A percentile compares a stretch with the other conserved stretches of the same genome.
Conservation (phyloP, 2,888 invertebrate genomes). For the Electrophaes corylata region DNA sequence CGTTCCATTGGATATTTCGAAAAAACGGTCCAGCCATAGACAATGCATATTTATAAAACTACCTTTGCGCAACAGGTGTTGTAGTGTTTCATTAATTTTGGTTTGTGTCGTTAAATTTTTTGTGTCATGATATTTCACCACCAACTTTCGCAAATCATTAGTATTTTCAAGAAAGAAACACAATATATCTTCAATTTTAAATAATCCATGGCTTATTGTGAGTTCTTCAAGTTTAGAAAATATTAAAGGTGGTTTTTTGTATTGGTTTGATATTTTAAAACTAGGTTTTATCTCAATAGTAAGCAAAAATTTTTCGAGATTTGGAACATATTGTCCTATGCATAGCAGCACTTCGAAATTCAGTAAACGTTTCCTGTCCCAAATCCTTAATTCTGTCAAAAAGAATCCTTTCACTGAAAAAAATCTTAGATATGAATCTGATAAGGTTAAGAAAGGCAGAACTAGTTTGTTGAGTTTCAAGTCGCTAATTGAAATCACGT, state of each 20-base stretch:
- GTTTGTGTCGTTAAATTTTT: constrained; percentile 48
- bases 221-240: constrained; percentile 66
- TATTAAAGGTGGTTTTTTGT: constrained; percentile 58
- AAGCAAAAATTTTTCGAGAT: constrained; percentile 68
- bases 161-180: constrained; percentile 71
- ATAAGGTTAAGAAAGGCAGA: constrained; percentile 75
- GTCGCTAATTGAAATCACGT: constrained; percentile 70
- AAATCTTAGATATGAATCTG: constrained; percentile 68
- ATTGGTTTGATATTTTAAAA: constrained; percentile 65
- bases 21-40: constrained; percentile 77
- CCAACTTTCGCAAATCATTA: constrained; percentile 66
- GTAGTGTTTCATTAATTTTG: constrained; percentile 64
- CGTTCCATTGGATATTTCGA: constrained; percentile 69
- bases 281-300: constrained; percentile 74
- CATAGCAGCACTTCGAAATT: constrained; percentile 67
- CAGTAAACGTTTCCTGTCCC: constrained; percentile 75
- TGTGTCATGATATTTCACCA: constrained; percentile 71
- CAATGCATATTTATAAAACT: constrained; percentile 62
- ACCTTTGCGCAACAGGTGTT: constrained; percentile 64
- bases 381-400: constrained; percentile 76
- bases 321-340: constrained; percentile 71
- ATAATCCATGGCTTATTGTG: constrained; percentile 74
- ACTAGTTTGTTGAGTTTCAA: constrained; percentile 65
- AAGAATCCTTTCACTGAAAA: constrained; percentile 68
- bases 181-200: constrained; percentile 67